A percentile compares a stretch with the other conserved stretches of the same genome.
These are phyloP conservation scores for Campoplex nolae DNA, from an alignment of 2,888 invertebrate species.

Conservation along the genomic window DNA sequence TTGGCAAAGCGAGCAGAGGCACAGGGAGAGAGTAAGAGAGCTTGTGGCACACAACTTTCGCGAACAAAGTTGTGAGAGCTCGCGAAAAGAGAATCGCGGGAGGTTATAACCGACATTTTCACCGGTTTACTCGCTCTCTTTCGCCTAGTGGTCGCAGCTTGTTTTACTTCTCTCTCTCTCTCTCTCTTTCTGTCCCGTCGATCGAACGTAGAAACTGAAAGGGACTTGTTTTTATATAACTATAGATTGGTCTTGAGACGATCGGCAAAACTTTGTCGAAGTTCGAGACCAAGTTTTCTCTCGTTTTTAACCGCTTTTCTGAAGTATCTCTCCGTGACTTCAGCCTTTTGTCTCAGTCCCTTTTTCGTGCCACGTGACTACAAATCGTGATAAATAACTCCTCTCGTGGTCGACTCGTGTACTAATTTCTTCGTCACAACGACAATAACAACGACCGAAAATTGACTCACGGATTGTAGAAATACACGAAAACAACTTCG, in stretches of 20 bases:
- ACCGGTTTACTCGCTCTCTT: conserved; percentile 41
- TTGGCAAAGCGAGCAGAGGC: conserved; percentile 66
- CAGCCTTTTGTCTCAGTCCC: background rate
- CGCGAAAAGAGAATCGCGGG: conserved; percentile 68
- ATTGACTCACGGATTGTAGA: background rate
- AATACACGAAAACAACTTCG: background rate
- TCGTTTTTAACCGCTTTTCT: background rate
- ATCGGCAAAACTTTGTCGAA: background rate
- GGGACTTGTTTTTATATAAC: conserved; percentile 43
- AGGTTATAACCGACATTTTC: conserved; percentile 62
- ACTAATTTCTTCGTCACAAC: background rate
- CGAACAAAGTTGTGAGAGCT: conserved; percentile 82
- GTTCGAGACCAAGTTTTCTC: background rate
- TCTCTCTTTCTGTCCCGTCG: background rate
- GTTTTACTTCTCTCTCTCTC: conserved; percentile 15
- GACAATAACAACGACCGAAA: background rate
- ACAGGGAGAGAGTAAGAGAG: conserved; percentile 13
- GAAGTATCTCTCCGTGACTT: background rate
- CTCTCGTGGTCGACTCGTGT: background rate
- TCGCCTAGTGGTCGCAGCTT: conserved; percentile 36
- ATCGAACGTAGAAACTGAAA: conserved; percentile 71
- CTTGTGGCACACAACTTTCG: conserved; percentile 75
- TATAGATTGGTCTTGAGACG: conserved; percentile 30
- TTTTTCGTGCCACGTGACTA: conserved; percentile 26
- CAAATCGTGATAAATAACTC: background rate